Conservation (phyloP, 2,797 vertebrate species). For the Stomatorhinus walkeri region DNA sequence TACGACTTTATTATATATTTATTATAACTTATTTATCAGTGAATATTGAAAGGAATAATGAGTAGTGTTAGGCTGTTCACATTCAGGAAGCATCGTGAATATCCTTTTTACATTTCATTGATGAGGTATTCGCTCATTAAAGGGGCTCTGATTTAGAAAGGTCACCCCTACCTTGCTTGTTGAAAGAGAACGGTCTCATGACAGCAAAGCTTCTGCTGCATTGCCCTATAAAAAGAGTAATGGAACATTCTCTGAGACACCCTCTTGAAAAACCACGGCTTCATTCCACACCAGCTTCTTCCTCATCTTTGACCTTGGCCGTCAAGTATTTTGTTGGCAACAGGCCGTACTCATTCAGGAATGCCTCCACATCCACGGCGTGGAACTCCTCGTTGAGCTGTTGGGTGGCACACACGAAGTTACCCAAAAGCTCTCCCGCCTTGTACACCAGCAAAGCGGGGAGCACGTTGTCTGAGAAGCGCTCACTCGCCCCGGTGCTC, state of each 20-base stretch:
- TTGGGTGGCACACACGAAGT: conserved; percentile 79
- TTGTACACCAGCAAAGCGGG: conserved; percentile 89
- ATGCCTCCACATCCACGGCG: conserved; percentile 85
- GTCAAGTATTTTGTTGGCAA: conserved; percentile 77
- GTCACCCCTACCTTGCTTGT: conserved; percentile 21
- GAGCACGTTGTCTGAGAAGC: conserved; percentile 80
- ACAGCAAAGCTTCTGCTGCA: conserved; percentile 25
- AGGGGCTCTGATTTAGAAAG: conserved; percentile 13
- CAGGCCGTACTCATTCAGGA: conserved; percentile 89
- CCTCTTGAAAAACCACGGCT: not conserved
- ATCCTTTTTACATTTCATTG: not conserved
- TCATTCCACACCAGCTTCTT: conserved; percentile 57
- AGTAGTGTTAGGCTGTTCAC: not conserved
- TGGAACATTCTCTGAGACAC: conserved; percentile 26
- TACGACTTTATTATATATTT: conserved; percentile 7
- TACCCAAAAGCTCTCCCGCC: conserved; percentile 87
- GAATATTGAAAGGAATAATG: not conserved
- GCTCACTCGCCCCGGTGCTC: conserved; percentile 76
- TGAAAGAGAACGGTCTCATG: conserved; percentile 21
- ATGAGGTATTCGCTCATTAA: conserved; percentile 7
- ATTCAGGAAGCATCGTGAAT: not conserved
- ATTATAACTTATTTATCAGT: not conserved
- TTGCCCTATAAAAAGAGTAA: conserved; percentile 30
- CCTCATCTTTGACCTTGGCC: conserved; percentile 52
- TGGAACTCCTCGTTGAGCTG: conserved; percentile 86